These are phyloP conservation scores for Eurypyga helias DNA, from an alignment of 2,113 vertebrate species.

Conservation along the genomic window DNA sequence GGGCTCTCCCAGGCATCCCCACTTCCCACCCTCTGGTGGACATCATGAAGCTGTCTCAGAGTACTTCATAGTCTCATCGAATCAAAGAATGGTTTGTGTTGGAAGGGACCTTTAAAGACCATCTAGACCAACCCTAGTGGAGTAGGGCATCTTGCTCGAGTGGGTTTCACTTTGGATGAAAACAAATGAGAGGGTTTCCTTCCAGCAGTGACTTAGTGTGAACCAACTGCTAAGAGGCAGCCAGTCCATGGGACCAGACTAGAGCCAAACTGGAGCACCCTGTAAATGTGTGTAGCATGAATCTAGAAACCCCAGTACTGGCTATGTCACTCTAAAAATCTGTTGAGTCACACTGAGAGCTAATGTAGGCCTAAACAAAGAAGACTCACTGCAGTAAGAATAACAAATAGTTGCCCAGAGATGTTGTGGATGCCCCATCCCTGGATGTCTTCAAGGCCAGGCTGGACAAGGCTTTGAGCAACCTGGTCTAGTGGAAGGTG, in stretches of 20 bases:
- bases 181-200: neutral
- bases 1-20: neutral
- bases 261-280: neutral
- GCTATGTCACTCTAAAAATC: neutral
- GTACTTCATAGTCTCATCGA: neutral
- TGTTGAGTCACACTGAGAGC: neutral
- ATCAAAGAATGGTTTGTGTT: neutral
- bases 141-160: neutral
- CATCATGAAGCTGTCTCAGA: neutral
- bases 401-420: too few species aligned
- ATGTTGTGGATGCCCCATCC: too few species aligned
- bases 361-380: neutral
- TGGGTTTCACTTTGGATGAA: neutral
- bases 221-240: neutral
- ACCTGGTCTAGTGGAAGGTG: too few species aligned
- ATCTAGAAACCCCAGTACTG: neutral
- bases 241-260: neutral
- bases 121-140: neutral
- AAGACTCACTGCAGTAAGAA: neutral
- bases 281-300: accelerated
- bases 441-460: too few species aligned
- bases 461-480: too few species aligned
- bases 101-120: neutral
- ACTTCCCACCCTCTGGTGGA: neutral
- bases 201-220: neutral